phyloP scores from a whole-genome alignment of 64 coral and sea anemone species.

The Hydrozoanthus tunicans region DNA sequence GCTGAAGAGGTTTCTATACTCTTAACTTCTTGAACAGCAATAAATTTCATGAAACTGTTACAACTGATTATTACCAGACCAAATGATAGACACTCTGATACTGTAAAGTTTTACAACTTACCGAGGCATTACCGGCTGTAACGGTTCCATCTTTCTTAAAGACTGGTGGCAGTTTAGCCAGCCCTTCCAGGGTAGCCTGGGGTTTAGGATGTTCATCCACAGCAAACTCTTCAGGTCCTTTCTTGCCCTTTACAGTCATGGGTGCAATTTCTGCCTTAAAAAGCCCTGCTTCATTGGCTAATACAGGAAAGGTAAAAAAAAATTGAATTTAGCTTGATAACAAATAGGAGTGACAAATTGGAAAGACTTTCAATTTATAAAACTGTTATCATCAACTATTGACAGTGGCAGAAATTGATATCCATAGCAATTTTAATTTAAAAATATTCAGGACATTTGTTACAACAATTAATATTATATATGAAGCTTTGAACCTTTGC shows the following conservation, averaged over 20 bases:
- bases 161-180: constrained; percentile 87
- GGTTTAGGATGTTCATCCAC: constrained; percentile 95
- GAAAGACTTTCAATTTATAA: not conserved
- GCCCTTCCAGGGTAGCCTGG: constrained; percentile 69
- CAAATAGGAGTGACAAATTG: not conserved
- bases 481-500: constrained; percentile 56
- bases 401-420: too few species aligned
- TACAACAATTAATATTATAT: not conserved
- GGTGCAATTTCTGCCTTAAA: constrained; percentile 95
- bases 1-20: too few species aligned
- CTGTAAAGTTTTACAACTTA: not conserved
- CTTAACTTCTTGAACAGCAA: too few species aligned
- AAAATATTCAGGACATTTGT: not conserved
- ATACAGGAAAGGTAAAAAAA: not conserved
- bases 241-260: constrained; percentile 81
- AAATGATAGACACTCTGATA: not conserved
- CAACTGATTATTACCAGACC: too few species aligned
- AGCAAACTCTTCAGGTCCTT: constrained; percentile 87
- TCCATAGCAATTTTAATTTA: not conserved
- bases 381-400: too few species aligned
- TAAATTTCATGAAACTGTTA: too few species aligned
- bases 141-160: constrained; percentile 98
- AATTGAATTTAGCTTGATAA: not conserved
- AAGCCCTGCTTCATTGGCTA: constrained; percentile 77
- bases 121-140: constrained; percentile 95